A percentile compares a stretch with the other conserved stretches of the same genome.
phyloP scores from a whole-genome alignment of 2,113 vertebrate species.

The Andinoacara biseriatus region DNA sequence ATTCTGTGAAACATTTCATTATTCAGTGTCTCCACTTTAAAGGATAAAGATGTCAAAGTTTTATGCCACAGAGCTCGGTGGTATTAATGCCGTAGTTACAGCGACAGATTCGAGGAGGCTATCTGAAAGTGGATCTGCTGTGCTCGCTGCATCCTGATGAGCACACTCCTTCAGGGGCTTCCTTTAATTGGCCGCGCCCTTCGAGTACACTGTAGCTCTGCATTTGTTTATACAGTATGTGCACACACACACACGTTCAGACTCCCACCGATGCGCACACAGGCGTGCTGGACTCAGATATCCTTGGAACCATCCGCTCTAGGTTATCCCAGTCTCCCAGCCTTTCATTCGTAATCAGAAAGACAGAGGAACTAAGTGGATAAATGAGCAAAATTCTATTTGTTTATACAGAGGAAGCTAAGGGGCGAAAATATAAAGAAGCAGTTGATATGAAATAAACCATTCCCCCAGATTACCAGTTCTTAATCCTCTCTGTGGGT shows the following conservation, averaged over 20 bases:
- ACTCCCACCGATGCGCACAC: not conserved
- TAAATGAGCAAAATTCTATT: conserved; percentile 60
- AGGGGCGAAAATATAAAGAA: conserved; percentile 34
- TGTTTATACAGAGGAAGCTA: conserved; percentile 60
- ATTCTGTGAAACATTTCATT: not conserved
- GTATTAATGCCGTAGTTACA: conserved; percentile 37
- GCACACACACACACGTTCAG: conserved; percentile 8
- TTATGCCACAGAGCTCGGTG: not conserved
- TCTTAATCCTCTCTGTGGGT: conserved; percentile 67
- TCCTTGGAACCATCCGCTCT: conserved; percentile 63
- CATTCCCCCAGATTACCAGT: conserved; percentile 60
- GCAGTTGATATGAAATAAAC: conserved; percentile 48
- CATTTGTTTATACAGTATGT: conserved; percentile 58
- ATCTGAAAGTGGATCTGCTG: conserved; percentile 57
- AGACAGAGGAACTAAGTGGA: conserved; percentile 67
- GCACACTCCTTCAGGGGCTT: conserved; percentile 54
- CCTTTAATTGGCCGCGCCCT: conserved; percentile 71
- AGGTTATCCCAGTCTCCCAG: conserved; percentile 62
- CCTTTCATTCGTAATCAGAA: conserved; percentile 62
- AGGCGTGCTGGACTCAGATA: conserved; percentile 50
- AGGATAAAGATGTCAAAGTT: conserved; percentile 49
- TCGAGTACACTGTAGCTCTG: conserved; percentile 31
- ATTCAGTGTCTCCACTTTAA: not conserved
- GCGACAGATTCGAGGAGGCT: conserved; percentile 52
- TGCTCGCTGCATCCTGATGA: conserved; percentile 69